phyloP scores from a whole-genome alignment of 2,797 vertebrate genomes.

The Malacoraja senta region DNA sequence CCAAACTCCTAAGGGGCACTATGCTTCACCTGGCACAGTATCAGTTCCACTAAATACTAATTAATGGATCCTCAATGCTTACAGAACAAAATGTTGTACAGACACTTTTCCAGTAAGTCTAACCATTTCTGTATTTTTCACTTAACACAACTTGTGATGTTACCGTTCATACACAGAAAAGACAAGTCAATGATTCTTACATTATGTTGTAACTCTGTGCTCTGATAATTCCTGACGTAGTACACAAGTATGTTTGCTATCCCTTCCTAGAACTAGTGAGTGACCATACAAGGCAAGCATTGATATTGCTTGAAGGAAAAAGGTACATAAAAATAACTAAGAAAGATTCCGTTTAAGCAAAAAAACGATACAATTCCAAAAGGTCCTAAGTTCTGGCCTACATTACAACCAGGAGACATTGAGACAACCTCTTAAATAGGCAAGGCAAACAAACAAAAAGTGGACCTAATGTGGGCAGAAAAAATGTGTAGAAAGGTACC shows the following conservation, averaged over 20 bases:
- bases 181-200: not conserved
- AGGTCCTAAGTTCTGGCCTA: not conserved
- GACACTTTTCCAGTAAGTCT: not conserved
- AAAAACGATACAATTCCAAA: not conserved
- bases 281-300: not conserved
- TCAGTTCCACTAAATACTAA: not conserved
- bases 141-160: not conserved
- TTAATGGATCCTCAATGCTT: not conserved
- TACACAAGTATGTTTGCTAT: not conserved
- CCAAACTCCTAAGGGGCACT: not conserved
- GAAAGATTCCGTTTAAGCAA: not conserved
- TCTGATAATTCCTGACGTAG: not conserved
- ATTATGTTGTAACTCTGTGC: not conserved
- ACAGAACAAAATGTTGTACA: not conserved
- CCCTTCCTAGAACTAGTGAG: not conserved
- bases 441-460: too few species aligned
- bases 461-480: too few species aligned
- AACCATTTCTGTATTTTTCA: not conserved
- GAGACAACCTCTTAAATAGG: too few species aligned
- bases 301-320: not conserved
- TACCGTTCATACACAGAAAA: not conserved
- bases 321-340: not conserved
- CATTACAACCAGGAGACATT: too few species aligned
- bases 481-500: too few species aligned
- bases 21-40: not conserved